A percentile compares a stretch with the other conserved stretches of the same genome.
Conservation (phyloP, 1,140 invertebrate genomes). For the Drosophila jambulina region DNA sequence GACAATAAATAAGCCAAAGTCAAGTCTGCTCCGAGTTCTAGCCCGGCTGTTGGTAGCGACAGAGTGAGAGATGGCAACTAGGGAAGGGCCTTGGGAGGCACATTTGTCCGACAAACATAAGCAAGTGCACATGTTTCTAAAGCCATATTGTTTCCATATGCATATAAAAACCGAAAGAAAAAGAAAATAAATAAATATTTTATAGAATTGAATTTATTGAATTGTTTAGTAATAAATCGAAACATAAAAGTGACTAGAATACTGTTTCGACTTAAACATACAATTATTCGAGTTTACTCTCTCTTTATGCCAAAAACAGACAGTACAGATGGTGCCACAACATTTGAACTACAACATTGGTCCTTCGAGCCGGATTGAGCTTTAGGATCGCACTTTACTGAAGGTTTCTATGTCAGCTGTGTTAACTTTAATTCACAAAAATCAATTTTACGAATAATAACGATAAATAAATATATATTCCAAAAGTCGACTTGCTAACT, state of each 20-base stretch:
- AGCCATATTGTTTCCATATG: slow-evolving; percentile 55
- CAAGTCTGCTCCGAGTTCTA: slow-evolving; percentile 45
- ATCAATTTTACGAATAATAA: background rate
- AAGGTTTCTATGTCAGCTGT: background rate
- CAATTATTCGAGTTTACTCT: background rate
- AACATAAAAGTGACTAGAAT: too few species aligned
- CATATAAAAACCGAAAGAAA: background rate
- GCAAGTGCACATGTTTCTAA: slow-evolving; percentile 78
- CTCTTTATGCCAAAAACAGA: background rate
- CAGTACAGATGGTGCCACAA: background rate
- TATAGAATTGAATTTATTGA: too few species aligned
- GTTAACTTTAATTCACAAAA: background rate
- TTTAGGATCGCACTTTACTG: too few species aligned
- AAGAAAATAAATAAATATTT: background rate
- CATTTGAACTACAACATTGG: background rate
- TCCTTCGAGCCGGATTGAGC: background rate
- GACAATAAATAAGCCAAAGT: slow-evolving; percentile 69
- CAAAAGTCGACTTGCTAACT: background rate
- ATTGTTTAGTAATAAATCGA: background rate
- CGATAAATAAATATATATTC: background rate
- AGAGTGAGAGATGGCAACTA: slow-evolving; percentile 2
- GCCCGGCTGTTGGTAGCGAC: slow-evolving; percentile 16
- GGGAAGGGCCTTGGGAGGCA: slow-evolving; percentile 4
- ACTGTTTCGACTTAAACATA: background rate
- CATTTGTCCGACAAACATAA: slow-evolving; percentile 54